These are phyloP conservation scores for Tinamus guttatus DNA, from an alignment of 2,113 vertebrate species.

Conservation along the genomic window DNA sequence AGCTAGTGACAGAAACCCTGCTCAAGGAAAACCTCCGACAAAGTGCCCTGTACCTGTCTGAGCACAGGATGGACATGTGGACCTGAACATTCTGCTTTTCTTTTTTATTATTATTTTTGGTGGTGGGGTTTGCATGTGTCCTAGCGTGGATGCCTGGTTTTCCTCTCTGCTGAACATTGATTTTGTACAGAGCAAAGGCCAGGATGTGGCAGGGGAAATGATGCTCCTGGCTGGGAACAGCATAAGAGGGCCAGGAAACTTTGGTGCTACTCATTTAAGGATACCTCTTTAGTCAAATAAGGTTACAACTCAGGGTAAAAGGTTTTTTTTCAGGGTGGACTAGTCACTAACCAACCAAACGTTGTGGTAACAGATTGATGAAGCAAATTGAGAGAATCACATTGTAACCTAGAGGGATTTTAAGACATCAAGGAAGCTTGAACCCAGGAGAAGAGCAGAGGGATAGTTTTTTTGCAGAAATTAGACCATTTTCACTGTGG, in stretches of 20 bases:
- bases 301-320: background rate
- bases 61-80: background rate
- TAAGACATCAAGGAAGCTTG: background rate
- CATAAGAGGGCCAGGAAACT: background rate
- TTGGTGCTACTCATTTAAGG: background rate
- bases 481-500: background rate
- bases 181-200: background rate
- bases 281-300: accelerated
- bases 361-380: background rate
- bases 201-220: background rate
- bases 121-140: background rate
- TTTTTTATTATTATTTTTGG: background rate
- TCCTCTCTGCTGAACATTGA: background rate
- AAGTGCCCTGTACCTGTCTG: background rate
- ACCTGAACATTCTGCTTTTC: background rate
- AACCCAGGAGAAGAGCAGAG: background rate
- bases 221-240: background rate
- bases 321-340: background rate
- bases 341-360: background rate
- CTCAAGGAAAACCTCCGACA: background rate
- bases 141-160: background rate
- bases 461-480: background rate
- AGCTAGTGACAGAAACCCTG: background rate
- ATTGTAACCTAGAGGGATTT: background rate
- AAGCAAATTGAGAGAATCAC: background rate